Conservation (phyloP, 2,888 invertebrate species). For the Drosophila falleni region DNA sequence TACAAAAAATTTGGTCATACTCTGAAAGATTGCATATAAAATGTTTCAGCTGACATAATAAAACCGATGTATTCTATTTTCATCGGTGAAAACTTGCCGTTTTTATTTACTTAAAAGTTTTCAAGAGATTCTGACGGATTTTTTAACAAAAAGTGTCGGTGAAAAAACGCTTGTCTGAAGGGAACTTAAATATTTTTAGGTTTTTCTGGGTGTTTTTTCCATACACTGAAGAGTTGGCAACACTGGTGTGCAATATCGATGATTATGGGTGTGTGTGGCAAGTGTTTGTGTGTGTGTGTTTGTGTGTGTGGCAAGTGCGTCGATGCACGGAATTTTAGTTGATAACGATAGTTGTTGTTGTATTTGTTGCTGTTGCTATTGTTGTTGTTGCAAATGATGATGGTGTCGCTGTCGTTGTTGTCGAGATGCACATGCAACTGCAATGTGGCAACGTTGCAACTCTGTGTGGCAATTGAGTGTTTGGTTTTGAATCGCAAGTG, state of each 20-base stretch:
- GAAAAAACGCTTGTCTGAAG: too few species aligned
- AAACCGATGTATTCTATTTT: too few species aligned
- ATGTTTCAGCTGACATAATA: too few species aligned
- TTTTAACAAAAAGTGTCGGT: too few species aligned
- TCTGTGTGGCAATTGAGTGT: constrained; percentile 59
- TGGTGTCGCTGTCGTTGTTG: constrained; percentile 51
- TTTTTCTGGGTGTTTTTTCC: too few species aligned
- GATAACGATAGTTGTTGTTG: constrained; percentile 56
- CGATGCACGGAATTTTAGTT: constrained; percentile 78
- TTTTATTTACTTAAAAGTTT: too few species aligned
- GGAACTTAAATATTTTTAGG: too few species aligned
- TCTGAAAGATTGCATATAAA: too few species aligned
- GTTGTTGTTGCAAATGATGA: constrained; percentile 50
- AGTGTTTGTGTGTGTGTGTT: constrained; percentile 8
- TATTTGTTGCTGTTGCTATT: constrained; percentile 21
- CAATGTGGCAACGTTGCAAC: constrained; percentile 9
- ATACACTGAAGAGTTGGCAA: neutral
- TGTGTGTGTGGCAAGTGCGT: constrained; percentile 51
- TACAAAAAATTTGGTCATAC: too few species aligned
- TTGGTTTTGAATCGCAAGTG: constrained; percentile 77
- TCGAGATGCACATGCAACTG: constrained; percentile 44
- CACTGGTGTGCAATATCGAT: neutral
- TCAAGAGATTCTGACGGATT: too few species aligned
- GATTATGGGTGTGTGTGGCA: constrained; percentile 4
- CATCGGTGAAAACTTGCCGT: too few species aligned